Percentiles rank a stretch among this genome's conserved stretches.
These are phyloP conservation scores for Octonoba sinensis DNA, from an alignment of 2,888 invertebrate genomes.

Conservation along the genomic window DNA sequence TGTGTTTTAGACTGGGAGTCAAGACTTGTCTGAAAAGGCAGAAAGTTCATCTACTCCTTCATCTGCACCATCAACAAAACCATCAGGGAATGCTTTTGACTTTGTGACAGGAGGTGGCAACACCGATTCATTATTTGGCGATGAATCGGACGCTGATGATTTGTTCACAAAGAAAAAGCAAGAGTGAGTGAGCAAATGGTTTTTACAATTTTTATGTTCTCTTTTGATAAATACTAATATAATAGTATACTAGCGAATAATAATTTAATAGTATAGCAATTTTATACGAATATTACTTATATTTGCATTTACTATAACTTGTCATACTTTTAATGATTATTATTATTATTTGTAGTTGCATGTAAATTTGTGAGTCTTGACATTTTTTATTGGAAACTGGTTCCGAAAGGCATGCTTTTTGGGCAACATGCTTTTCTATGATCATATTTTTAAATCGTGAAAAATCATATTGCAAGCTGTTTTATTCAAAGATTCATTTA, in stretches of 20 bases:
- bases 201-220: background rate
- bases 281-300: no score
- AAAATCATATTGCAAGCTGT: no score
- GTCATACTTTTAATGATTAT: background rate
- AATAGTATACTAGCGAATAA: background rate
- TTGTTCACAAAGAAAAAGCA: conserved; percentile 45
- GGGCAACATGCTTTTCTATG: no score
- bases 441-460: no score
- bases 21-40: conserved; percentile 41
- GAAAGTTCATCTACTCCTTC: conserved; percentile 52
- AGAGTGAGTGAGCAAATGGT: background rate
- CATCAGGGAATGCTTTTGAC: conserved; percentile 49
- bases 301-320: background rate
- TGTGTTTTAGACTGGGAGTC: conserved; percentile 4
- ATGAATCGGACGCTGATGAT: conserved; percentile 61
- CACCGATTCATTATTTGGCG: conserved; percentile 39
- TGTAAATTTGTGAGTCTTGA: no score
- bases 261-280: no score
- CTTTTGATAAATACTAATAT: background rate
- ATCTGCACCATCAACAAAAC: conserved; percentile 46
- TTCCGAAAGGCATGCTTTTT: no score
- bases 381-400: no score
- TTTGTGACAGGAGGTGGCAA: conserved; percentile 28
- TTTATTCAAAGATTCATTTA: no score
- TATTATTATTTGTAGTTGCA: no score